phyloP scores from a whole-genome alignment of 2,888 invertebrate genomes.

The Nymphalis urticae region DNA sequence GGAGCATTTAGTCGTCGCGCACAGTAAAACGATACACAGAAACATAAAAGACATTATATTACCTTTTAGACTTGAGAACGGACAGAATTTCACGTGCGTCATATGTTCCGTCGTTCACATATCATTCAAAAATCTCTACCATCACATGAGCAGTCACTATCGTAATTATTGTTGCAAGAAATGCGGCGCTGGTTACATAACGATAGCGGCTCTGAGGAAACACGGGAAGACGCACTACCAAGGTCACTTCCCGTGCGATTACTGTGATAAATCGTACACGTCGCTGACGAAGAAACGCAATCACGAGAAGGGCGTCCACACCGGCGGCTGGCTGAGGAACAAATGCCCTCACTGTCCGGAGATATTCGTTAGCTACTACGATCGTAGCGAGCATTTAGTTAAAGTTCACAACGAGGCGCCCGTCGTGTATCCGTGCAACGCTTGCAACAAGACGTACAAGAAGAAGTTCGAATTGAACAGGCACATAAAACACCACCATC shows the following conservation, averaged over 20 bases:
- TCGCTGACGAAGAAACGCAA: constrained; percentile 73
- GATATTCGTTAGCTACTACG: constrained; percentile 74
- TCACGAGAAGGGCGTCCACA: constrained; percentile 74
- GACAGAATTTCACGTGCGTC: constrained; percentile 67
- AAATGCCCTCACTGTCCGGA: constrained; percentile 75
- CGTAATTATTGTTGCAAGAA: constrained; percentile 75
- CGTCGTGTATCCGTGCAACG: constrained; percentile 67
- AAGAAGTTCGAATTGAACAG: constrained; percentile 73
- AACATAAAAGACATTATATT: constrained; percentile 75
- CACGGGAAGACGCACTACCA: constrained; percentile 75
- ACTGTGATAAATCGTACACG: constrained; percentile 78
- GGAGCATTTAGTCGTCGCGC: constrained; percentile 61
- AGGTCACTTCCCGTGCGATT: constrained; percentile 78
- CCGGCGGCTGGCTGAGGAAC: constrained; percentile 72
- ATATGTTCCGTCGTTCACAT: constrained; percentile 70
- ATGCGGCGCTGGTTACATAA: constrained; percentile 72
- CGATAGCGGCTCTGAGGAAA: constrained; percentile 72
- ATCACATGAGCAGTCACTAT: constrained; percentile 76
- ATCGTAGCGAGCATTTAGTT: constrained; percentile 68
- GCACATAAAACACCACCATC: constrained; percentile 72
- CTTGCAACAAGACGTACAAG: constrained; percentile 72
- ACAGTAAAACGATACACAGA: constrained; percentile 66
- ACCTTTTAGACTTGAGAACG: constrained; percentile 69
- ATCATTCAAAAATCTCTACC: constrained; percentile 74
- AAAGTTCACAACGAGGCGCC: constrained; percentile 66